phyloP scores from a whole-genome alignment of 2,113 vertebrate species.

The Semnornis frantzii region DNA sequence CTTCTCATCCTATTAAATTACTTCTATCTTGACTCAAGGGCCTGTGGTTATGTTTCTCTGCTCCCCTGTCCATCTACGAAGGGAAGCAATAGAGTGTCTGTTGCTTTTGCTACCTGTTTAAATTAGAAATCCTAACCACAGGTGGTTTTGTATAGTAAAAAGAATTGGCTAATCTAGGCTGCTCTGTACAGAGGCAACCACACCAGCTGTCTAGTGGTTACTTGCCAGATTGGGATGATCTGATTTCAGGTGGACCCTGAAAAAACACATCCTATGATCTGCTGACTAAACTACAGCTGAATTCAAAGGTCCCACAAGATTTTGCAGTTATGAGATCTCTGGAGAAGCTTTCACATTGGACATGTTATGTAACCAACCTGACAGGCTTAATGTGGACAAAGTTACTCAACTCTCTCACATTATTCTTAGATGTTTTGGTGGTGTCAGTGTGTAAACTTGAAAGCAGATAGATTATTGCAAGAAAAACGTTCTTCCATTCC shows the following conservation, averaged over 20 bases:
- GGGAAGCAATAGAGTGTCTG: too few species aligned
- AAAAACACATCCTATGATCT: rapidly evolving
- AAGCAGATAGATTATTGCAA: neutral
- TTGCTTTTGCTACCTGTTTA: neutral
- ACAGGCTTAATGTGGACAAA: neutral
- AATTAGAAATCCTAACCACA: neutral
- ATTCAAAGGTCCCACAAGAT: neutral
- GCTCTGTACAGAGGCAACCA: rapidly evolving
- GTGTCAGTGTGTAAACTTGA: neutral
- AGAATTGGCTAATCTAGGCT: neutral
- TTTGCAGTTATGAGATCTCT: neutral
- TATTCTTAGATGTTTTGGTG: neutral
- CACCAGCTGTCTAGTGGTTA: neutral
- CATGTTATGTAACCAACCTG: neutral
- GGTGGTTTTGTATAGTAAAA: neutral
- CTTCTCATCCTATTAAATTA: too few species aligned
- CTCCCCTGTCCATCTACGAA: too few species aligned
- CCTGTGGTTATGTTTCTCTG: too few species aligned
- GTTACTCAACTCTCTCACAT: neutral
- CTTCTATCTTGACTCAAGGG: too few species aligned
- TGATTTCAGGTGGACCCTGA: neutral
- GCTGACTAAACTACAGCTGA: neutral
- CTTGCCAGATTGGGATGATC: neutral
- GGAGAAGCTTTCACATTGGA: neutral
- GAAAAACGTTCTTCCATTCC: neutral